Percentiles rank a stretch among this genome's conserved stretches.
These are phyloP conservation scores for Macrobrachium rosenbergii DNA, from an alignment of 1,140 invertebrate species.

Conservation along the genomic window DNA sequence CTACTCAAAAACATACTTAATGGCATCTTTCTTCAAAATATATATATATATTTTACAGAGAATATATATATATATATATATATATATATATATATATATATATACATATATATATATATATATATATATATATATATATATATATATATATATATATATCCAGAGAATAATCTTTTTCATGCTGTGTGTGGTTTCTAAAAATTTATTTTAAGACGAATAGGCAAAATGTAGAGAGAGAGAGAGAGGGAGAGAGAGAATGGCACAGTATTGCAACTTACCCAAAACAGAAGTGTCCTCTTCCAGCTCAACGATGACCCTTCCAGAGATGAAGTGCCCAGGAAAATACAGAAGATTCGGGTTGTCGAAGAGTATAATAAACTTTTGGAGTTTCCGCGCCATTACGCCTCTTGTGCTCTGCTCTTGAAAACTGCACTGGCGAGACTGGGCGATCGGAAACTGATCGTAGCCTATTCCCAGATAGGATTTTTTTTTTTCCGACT, in stretches of 20 bases:
- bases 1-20: too few relatives aligned
- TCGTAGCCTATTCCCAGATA: too few relatives aligned
- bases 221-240: background rate
- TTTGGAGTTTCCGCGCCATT: conserved; percentile 83
- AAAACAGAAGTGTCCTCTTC: conserved; percentile 92
- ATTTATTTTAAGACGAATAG: background rate
- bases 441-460: too few relatives aligned
- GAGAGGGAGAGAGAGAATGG: background rate
- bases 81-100: background rate
- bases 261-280: conserved; percentile 74
- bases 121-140: background rate
- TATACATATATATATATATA: background rate
- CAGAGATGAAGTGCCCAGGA: conserved; percentile 91
- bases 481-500: too few relatives aligned
- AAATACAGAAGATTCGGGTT: conserved; percentile 94
- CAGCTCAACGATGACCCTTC: conserved; percentile 89
- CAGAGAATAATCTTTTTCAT: too few relatives aligned
- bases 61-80: background rate
- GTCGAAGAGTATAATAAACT: conserved; percentile 94
- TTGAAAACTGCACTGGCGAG: too few relatives aligned
- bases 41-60: too few relatives aligned
- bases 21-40: too few relatives aligned
- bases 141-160: too few relatives aligned
- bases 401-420: too few relatives aligned
- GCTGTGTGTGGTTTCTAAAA: too few relatives aligned